These are phyloP conservation scores for Drosophila punjabiensis DNA, from an alignment of 1,140 invertebrate species.

Conservation along the genomic window DNA sequence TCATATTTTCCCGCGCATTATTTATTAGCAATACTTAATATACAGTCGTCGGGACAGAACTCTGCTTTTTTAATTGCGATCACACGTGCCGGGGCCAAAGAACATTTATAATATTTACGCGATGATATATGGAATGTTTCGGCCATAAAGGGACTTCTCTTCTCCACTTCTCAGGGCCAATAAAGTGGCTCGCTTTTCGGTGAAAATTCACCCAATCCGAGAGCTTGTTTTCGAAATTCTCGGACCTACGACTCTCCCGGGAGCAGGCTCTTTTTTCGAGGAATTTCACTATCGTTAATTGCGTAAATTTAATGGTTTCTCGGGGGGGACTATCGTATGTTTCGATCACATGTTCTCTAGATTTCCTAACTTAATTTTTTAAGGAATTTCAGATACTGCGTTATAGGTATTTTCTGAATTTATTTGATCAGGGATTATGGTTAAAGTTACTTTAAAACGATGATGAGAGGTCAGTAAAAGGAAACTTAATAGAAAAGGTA, in stretches of 20 bases:
- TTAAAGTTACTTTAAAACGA: too few species aligned
- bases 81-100: constrained; percentile 66
- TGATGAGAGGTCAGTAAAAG: background rate
- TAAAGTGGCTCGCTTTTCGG: background rate
- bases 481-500: background rate
- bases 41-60: constrained; percentile 47
- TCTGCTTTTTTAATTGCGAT: constrained; percentile 70
- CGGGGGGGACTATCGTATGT: background rate
- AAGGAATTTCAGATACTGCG: background rate
- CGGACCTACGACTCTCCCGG: constrained; percentile 11
- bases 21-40: constrained; percentile 82
- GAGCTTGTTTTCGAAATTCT: constrained; percentile 3
- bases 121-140: constrained; percentile 68
- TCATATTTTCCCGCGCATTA: constrained; percentile 69
- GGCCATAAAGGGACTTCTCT: constrained; percentile 76
- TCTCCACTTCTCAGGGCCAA: constrained; percentile 12
- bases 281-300: constrained; percentile 20
- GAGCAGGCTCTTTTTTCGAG: constrained; percentile 8
- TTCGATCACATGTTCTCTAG: background rate
- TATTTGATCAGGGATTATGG: too few species aligned
- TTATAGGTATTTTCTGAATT: too few species aligned
- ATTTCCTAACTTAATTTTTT: background rate
- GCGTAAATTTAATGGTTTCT: constrained; percentile 3
- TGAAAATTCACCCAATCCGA: background rate
- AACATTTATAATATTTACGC: constrained; percentile 48